Percentiles rank a stretch among this genome's conserved stretches.
These are phyloP conservation scores for Drosophila flavopinicola DNA, from an alignment of 2,888 invertebrate species.

Conservation along the genomic window DNA sequence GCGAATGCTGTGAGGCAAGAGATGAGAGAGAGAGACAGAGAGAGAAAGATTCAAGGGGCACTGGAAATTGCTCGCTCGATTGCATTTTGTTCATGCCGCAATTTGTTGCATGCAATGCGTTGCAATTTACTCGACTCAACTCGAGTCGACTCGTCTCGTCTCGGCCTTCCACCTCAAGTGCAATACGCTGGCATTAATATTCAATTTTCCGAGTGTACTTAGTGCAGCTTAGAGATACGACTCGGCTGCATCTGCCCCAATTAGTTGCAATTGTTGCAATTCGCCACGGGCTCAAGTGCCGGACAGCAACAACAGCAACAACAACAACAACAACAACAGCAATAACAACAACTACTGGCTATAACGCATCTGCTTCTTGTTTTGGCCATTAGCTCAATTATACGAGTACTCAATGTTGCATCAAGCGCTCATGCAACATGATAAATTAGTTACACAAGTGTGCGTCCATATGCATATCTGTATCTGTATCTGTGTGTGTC, in stretches of 20 bases:
- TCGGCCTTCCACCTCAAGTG: constrained; percentile 58
- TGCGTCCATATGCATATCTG: neutral
- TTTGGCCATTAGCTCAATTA: constrained; percentile 39
- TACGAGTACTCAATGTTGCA: constrained; percentile 27
- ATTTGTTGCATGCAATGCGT: constrained; percentile 73
- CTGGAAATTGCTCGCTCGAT: constrained; percentile 66
- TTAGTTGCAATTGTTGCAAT: constrained; percentile 71
- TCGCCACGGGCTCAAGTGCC: constrained; percentile 51
- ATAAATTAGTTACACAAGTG: constrained; percentile 19
- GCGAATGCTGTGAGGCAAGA: constrained; percentile 46
- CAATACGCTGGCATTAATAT: constrained; percentile 68
- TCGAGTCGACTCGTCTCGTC: too few relatives aligned
- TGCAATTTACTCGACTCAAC: constrained; percentile 69
- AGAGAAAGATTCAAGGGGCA: neutral
- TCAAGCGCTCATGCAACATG: constrained; percentile 29
- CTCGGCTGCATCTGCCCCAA: constrained; percentile 53
- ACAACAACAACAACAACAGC: constrained; percentile 5
- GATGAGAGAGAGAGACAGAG: constrained; percentile 1
- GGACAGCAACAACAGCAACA: constrained; percentile 23
- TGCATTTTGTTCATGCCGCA: constrained; percentile 51
- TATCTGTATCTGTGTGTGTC: neutral
- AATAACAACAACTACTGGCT: neutral
- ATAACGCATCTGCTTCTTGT: constrained; percentile 26
- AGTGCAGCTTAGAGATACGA: constrained; percentile 60
- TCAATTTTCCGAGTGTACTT: constrained; percentile 76